Evolutionary conservation across 2,113 vertebrate genomes (phyloP).

Genomic region (Sphaerodactylus townsendi): DNA sequence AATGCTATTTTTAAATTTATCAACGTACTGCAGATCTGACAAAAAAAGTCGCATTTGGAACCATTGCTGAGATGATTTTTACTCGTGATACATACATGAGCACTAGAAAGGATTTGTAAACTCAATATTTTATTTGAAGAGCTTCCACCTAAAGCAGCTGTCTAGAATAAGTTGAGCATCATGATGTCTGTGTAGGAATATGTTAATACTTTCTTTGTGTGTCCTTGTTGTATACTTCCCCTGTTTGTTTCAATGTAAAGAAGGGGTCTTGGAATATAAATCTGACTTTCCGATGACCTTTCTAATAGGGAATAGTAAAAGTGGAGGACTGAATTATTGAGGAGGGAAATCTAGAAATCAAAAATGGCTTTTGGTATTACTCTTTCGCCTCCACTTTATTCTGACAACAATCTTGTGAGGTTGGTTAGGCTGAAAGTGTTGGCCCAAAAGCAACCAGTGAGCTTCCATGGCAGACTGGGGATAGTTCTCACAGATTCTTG

Average conservation of each 20-base stretch:
- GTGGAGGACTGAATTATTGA: background rate
- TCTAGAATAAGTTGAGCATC: conserved; percentile 81
- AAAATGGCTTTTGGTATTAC: no score
- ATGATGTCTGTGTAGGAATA: conserved; percentile 37
- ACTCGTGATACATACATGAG: conserved; percentile 69
- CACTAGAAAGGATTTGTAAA: conserved; percentile 74
- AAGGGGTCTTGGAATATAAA: conserved; percentile 30
- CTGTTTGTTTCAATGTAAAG: conserved; percentile 65
- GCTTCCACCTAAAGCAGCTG: conserved; percentile 85
- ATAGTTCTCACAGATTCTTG: no score
- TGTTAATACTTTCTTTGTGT: conserved; percentile 24
- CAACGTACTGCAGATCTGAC: conserved; percentile 42
- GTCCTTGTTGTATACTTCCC: conserved; percentile 44
- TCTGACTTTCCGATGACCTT: conserved; percentile 18
- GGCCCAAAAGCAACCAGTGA: no score
- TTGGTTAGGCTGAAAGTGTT: no score
- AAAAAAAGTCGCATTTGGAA: conserved; percentile 62
- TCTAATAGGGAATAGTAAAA: background rate
- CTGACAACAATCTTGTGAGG: no score
- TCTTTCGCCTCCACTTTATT: no score
- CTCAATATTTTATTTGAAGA: conserved; percentile 83
- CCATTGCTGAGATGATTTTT: conserved; percentile 59
- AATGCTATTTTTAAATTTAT: conserved; percentile 54
- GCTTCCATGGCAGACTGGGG: no score
- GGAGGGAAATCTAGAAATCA: background rate